A percentile compares a stretch with the other conserved stretches of the same genome.
phyloP scores from a whole-genome alignment of 2,797 vertebrate species.

The Rhyacichthys aspro region DNA sequence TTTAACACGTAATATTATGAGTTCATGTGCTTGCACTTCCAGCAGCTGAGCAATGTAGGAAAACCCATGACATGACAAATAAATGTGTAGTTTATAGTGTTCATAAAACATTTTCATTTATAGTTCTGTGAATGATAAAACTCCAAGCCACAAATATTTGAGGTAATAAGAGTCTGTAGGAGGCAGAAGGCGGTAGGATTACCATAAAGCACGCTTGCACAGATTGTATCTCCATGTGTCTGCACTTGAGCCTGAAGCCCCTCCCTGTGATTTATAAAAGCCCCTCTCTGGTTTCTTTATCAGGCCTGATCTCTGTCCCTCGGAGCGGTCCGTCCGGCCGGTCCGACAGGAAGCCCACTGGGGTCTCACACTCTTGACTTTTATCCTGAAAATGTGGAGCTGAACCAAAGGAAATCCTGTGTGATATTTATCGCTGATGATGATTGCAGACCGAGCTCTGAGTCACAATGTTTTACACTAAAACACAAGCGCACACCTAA shows the following conservation, averaged over 20 bases:
- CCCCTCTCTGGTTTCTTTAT: conserved; percentile 1
- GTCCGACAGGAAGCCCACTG: conserved; percentile 57
- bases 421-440: conserved; percentile 59
- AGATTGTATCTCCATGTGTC: neutral
- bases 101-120: too few species aligned
- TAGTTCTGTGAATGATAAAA: too few species aligned
- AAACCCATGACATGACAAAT: too few species aligned
- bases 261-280: conserved; percentile 4
- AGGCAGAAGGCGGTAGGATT: neutral
- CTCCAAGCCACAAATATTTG: neutral
- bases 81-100: too few species aligned
- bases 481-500: conserved; percentile 9
- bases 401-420: conserved; percentile 73
- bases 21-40: too few species aligned
- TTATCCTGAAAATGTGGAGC: conserved; percentile 50
- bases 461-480: conserved; percentile 40
- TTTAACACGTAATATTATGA: too few species aligned
- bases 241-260: conserved; percentile 2
- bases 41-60: too few species aligned
- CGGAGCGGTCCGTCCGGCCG: conserved; percentile 29
- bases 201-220: neutral
- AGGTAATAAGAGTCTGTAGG: neutral
- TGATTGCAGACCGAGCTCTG: conserved; percentile 43
- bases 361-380: conserved; percentile 40
- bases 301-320: neutral